Percentiles rank a stretch among this genome's conserved stretches.
These are phyloP conservation scores for Dorcus hopei DNA, from an alignment of 2,888 invertebrate species.

Conservation along the genomic window DNA sequence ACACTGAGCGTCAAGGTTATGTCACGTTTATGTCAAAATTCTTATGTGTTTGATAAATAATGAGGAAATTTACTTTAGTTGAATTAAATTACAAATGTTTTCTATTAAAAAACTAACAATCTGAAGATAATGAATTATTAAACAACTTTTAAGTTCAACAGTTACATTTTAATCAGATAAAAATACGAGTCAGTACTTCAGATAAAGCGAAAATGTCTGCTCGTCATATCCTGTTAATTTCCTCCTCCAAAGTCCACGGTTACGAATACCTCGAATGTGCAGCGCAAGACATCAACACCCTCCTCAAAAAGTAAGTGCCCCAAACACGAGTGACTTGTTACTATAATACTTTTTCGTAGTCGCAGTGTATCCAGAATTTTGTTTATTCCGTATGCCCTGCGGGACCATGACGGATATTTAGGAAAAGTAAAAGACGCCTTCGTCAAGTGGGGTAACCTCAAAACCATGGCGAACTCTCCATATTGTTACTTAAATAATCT, in stretches of 20 bases:
- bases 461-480: not conserved
- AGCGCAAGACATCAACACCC: conserved; percentile 58
- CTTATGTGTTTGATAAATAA: too few relatives aligned
- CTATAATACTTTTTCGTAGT: conserved; percentile 49
- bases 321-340: conserved; percentile 10
- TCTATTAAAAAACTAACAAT: too few relatives aligned
- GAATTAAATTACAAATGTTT: too few relatives aligned
- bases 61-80: not conserved
- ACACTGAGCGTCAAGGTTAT: too few relatives aligned
- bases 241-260: conserved; percentile 69
- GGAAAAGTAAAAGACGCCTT: conserved; percentile 58
- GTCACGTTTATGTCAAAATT: not conserved
- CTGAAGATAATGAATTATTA: too few relatives aligned
- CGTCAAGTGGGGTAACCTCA: conserved; percentile 57
- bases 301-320: conserved; percentile 57
- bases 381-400: conserved; percentile 74
- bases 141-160: too few relatives aligned
- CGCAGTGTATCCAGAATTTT: conserved; percentile 62
- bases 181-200: too few relatives aligned
- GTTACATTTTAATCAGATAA: too few relatives aligned
- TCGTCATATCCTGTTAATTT: conserved; percentile 61
- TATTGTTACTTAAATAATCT: not conserved
- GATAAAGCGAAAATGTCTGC: conserved; percentile 11
- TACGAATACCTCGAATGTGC: conserved; percentile 65
- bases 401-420: conserved; percentile 64